Evolutionary conservation across 2,888 invertebrate species (phyloP).

Genomic region (Leucozona laternaria): DNA sequence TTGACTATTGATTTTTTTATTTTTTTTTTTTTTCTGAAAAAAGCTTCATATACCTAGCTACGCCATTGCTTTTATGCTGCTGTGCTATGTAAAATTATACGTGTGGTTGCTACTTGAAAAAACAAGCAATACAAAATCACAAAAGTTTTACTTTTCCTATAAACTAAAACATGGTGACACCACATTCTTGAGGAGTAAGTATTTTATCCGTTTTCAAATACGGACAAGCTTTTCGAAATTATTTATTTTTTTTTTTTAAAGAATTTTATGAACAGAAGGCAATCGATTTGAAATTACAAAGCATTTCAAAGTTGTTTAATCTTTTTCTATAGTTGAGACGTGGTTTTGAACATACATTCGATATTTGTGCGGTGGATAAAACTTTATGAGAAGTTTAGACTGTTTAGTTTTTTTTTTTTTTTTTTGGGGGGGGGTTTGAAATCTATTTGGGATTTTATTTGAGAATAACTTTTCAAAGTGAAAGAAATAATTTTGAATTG

Average conservation of each 20-base stretch:
- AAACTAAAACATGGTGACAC: slow-evolving; percentile 9
- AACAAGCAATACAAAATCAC: not conserved
- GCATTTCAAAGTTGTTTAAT: slow-evolving; percentile 29
- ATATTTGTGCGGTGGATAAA: slow-evolving; percentile 23
- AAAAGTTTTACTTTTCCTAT: slow-evolving; percentile 4
- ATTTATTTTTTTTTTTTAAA: not conserved
- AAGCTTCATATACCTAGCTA: too few species aligned
- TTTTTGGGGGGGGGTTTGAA: not conserved
- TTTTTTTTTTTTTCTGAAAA: not conserved
- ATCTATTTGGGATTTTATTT: not conserved
- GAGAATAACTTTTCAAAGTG: not conserved
- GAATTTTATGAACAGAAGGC: slow-evolving; percentile 25
- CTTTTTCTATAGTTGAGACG: slow-evolving; percentile 16
- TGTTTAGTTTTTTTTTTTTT: not conserved
- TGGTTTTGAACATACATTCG: not conserved
- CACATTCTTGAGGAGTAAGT: slow-evolving; percentile 12
- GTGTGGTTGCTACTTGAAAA: not conserved
- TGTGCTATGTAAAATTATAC: slow-evolving; percentile 25
- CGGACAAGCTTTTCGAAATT: slow-evolving; percentile 17
- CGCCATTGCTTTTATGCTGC: not conserved
- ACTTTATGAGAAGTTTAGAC: not conserved
- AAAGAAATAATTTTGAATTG: not conserved
- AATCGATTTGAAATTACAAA: slow-evolving; percentile 11
- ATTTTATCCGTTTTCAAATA: slow-evolving; percentile 5
- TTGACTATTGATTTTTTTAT: slow-evolving; percentile 16